Evolutionary conservation across 2,888 invertebrate genomes (phyloP), one percentile per base, ranked within the genome.

Genomic region (Xestia ashworthii): DNA sequence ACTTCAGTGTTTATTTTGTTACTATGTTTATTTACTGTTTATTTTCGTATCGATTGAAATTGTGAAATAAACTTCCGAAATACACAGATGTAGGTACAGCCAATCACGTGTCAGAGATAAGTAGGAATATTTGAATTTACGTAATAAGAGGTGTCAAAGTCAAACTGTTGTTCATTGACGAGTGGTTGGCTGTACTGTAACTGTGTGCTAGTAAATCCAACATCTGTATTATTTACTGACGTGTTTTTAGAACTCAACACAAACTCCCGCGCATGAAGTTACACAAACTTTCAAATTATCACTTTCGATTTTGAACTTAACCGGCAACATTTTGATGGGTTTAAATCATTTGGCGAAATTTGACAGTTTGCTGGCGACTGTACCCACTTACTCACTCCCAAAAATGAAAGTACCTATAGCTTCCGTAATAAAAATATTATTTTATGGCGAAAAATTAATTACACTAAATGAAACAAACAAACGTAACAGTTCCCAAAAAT

Each of bases 1-100:
- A 80, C 64, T 58, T 58, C 19, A 80, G 41, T 65, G 55, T 80
- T 80, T 65, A 58, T 64, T 80, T 50, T 58, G 48, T 78, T 46
- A 64, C 55, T 0, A 44, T 14, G 65, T 44, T 44, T 44, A 78
- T n/a, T n/a, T n/a, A n/a, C 41, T 46, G n/a, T 64, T 14, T 71
- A n/a, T 53, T 64, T 79, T 71, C 3, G 5, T 65, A 44, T 71
- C 41, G 16, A 71, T 65, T 64, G 64, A 44, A 55, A 71, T 64
- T 80, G 48, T 65, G 48, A 58, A 80, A 65, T 58, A 32, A 32
- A 58, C 14, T 41, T 50, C 41, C 48, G 25, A 25, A 32, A 19
- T 25, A 25, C 41, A 41, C 14, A 22, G 38, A n/a, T 19, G n/a
- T 48, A 22, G 25, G 19, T 41, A 72, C 41, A 9, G 14, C 5